Base-by-base conservation (phyloP, 2,888 invertebrate genomes). In the Phytoseiulus persimilis region DNA sequence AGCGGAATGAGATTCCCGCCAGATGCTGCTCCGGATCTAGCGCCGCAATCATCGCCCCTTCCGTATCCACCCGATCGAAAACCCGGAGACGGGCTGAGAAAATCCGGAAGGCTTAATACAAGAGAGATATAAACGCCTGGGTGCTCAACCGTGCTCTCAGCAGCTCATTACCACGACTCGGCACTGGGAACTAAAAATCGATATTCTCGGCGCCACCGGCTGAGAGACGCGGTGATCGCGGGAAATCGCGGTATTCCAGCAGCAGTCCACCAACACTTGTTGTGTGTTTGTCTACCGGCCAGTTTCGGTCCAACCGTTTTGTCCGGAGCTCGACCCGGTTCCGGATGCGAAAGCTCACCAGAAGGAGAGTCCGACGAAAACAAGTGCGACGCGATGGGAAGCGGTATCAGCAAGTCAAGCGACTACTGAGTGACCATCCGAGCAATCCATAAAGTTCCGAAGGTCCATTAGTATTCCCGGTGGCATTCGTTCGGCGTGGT, bases 401-500 rank as follows among this genome's bases (percentile, higher is more conserved):
- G 23, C 65, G 28, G 65, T 65, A 65, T 65, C 65, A 65, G 65
- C 65, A 28, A 65, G 65, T 65, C 65, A 65, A 65, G 65, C 65
- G 65, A 28, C 11, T 65, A 23, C 65, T 65, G 65, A 65, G 11
- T 23, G 18, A 14, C 65, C 65, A 18, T 14, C 11, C 65, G 5
- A 65, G 65, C 65, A 65, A 65, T 65, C 65, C 65, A 65, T 65
- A 65, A 65, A 65, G 65, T 65, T 65, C 65, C 65, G 28, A 65
- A 65, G 65, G 65, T 65, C 65, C 65, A 65, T 65, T 65, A 65
- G 65, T 65, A 65, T 65, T 65, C 65, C 65, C 65, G 65, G 65
- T 65, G 65, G 65, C 65, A 65, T 65, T 65, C 65, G 65, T 14
- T 39, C 39, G 39, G 39, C 39, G 39, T 39, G 23, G 65, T 65